A percentile compares a stretch with the other conserved stretches of the same genome.
These are phyloP conservation scores for Dicyrtoma fusca DNA, from an alignment of 2,888 invertebrate genomes.

Conservation along the genomic window DNA sequence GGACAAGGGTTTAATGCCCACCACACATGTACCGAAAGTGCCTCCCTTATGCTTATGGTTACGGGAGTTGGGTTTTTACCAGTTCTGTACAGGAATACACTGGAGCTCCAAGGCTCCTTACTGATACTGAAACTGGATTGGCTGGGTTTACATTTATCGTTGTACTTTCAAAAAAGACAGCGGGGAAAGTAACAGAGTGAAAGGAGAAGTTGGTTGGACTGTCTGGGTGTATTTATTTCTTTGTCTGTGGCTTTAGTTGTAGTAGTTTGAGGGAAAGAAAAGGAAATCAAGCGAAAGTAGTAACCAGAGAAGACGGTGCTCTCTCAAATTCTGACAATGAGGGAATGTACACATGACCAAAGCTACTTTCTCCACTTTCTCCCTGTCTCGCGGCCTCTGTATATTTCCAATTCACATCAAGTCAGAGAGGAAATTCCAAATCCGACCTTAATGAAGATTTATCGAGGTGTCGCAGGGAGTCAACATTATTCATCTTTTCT, in stretches of 20 bases:
- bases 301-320: background rate
- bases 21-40: too few species aligned
- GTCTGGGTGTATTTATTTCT: too few species aligned
- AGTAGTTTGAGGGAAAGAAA: background rate
- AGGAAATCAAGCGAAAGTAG: background rate
- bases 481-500: slow-evolving; percentile 40
- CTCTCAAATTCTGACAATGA: background rate
- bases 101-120: too few species aligned
- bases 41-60: too few species aligned
- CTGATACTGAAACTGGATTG: too few species aligned
- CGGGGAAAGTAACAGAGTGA: background rate
- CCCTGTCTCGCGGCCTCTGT: background rate
- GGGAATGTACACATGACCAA: background rate
- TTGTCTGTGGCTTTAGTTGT: background rate
- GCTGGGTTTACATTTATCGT: too few species aligned
- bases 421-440: slow-evolving; percentile 24
- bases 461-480: slow-evolving; percentile 35
- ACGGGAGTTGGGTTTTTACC: too few species aligned
- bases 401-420: slow-evolving; percentile 10
- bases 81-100: too few species aligned
- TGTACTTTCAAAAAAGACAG: too few species aligned
- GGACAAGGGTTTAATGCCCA: too few species aligned
- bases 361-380: background rate
- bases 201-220: too few species aligned
- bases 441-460: slow-evolving; percentile 41